Evolutionary conservation across 2,888 invertebrate genomes (phyloP).

Genomic region (Mactromeris polynyma): DNA sequence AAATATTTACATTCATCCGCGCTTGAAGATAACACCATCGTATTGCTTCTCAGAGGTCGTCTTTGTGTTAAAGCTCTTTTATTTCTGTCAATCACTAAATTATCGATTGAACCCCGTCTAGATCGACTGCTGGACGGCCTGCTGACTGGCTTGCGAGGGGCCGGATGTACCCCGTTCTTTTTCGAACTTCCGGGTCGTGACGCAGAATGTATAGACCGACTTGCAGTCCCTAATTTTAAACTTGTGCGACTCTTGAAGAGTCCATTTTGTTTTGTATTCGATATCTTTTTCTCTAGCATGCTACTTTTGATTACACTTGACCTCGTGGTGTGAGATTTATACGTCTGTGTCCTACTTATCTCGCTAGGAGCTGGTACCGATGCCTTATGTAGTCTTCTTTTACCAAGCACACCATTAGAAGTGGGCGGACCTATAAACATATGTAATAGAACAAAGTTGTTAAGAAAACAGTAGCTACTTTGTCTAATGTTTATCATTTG

Average conservation of each 20-base stretch:
- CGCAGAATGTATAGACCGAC: not conserved
- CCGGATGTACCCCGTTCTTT: constrained; percentile 2
- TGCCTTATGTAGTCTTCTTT: not conserved
- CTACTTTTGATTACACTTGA: not conserved
- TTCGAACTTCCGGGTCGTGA: constrained; percentile 7
- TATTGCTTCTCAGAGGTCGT: constrained; percentile 11
- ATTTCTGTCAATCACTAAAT: constrained; percentile 17
- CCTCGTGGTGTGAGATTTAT: not conserved
- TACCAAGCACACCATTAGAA: not conserved
- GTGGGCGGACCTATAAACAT: too few relatives aligned
- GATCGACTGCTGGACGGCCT: not conserved
- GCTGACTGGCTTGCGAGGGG: not conserved
- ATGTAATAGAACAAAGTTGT: too few relatives aligned
- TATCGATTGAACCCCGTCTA: constrained; percentile 24
- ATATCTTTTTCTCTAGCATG: not conserved
- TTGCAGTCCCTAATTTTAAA: not conserved
- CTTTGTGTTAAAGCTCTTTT: not conserved
- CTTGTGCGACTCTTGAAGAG: not conserved
- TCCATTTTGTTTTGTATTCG: not conserved
- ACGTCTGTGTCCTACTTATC: not conserved
- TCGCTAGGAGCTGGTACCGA: not conserved
- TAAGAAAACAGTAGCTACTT: too few relatives aligned
- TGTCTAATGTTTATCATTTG: too few relatives aligned
- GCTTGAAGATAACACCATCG: not conserved
- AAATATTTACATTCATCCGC: not conserved